Evolutionary conservation across 2,113 vertebrate genomes (phyloP).

Genomic region (Melierax canorus): DNA sequence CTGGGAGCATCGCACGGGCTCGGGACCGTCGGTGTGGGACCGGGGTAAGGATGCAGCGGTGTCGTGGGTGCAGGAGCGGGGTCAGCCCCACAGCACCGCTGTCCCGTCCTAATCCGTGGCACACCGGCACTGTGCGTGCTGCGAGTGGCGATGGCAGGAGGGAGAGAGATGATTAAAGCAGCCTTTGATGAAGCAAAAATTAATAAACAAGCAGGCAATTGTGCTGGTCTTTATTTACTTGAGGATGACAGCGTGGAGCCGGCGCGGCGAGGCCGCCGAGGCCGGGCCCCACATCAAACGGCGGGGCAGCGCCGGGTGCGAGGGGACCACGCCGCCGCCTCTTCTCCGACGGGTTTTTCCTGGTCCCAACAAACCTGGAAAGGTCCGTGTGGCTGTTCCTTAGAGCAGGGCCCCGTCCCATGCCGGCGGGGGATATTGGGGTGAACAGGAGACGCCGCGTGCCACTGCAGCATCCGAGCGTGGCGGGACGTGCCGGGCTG

Average conservation of each 20-base stretch:
- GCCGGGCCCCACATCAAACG: background rate
- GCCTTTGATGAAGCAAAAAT: constrained; percentile 26
- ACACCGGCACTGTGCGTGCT: accelerated
- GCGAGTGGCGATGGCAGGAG: background rate
- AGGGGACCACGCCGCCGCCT: background rate
- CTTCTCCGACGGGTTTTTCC: background rate
- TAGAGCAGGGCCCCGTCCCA: background rate
- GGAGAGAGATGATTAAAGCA: constrained; percentile 21
- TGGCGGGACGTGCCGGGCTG: accelerated
- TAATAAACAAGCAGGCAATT: constrained; percentile 30
- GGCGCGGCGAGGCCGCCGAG: background rate
- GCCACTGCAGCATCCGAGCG: accelerated
- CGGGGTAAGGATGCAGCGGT: background rate
- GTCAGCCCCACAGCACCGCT: background rate
- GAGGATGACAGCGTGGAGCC: background rate
- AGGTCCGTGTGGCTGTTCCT: background rate
- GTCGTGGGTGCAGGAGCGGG: accelerated
- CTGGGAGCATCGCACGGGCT: background rate
- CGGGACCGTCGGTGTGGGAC: accelerated
- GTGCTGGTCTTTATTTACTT: background rate
- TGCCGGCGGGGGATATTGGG: accelerated
- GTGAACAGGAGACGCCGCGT: background rate
- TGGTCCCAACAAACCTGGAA: background rate
- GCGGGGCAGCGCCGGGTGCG: background rate
- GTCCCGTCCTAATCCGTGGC: background rate